Base-by-base conservation (phyloP, 2,797 vertebrate species). In the Notolepis coatsorum region DNA sequence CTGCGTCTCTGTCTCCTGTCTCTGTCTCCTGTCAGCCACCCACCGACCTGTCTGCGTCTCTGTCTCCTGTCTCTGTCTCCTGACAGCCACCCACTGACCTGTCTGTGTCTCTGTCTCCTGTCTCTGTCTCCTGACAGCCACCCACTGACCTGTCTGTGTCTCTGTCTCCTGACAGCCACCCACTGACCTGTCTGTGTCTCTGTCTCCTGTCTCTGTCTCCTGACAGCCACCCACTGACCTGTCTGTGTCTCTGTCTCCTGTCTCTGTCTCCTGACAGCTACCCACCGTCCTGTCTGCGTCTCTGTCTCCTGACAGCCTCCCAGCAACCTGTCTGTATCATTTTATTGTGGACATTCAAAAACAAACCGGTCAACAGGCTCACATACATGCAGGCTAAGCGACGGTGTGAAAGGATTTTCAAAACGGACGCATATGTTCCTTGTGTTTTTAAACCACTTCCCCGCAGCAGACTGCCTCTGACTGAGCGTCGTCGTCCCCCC, bases 391-490 rank as follows among this genome's bases (percentile, higher is more conserved):
- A 45, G 31, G 42, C 53, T 65, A 71, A 74, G 2, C 37, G 37
- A 73, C 23, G 47, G 47, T 43, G 53, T 57, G 6, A 47, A 65
- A 66, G 18, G 33, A 49, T 52, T 67, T 73, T 63, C 39, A 5
- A 3, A 77, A 77, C 27, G 41, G 53, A 74, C 31, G 68, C 67
- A 83, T 79, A 72, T 67, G 76, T 68, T 80, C 39, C 35, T 54
- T 18, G 1, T 7, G 51, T 60, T 73, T 61, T 54, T 75, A 77
- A 84, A 85, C 63, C 1, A 42, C 69, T 79, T 73, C 25, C 68
- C 41, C 18, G 67, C 35, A 0, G 21, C 39, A 77, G 53, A 65
- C 75, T 69, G 68, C 52, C 63, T 63, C 51, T 50, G n/a, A 73
- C 56, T 50, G 57, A 77, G 64, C 55, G 56, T 41, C 48, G 50